Percentiles rank a stretch among this genome's conserved stretches.
Conservation (phyloP, 2,113 vertebrate genomes). For the Macrotis lagotis region DNA sequence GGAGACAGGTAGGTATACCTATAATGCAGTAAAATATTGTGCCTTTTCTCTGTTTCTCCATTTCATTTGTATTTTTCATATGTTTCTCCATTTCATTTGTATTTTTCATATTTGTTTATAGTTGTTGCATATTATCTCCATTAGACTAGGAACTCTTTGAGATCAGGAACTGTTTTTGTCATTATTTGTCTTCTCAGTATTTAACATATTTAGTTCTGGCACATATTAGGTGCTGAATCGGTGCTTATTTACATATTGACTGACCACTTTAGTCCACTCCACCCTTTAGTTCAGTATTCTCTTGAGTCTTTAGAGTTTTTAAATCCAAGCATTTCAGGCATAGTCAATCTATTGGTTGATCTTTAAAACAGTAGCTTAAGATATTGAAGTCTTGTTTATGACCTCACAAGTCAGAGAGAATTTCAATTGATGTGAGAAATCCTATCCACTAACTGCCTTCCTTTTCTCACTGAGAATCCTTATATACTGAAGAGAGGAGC, state of each 20-base stretch:
- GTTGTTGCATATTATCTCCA: neutral
- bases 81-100: neutral
- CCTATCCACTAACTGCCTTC: neutral
- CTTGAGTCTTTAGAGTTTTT: neutral
- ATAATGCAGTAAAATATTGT: neutral
- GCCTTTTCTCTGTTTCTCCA: neutral
- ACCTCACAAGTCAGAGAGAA: constrained; percentile 9
- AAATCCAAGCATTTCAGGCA: neutral
- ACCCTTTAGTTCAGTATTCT: neutral
- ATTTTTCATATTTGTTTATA: neutral
- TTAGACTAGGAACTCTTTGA: neutral
- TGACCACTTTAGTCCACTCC: neutral
- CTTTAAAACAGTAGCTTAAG: neutral
- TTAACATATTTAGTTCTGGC: neutral
- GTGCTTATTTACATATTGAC: neutral
- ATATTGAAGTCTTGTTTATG: neutral
- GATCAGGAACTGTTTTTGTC: neutral
- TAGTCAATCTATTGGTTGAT: neutral
- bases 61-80: neutral
- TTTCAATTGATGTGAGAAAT: neutral
- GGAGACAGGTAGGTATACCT: constrained; percentile 83
- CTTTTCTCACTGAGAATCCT: neutral
- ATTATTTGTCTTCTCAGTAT: neutral
- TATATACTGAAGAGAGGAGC: neutral
- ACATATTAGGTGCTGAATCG: neutral